Evolutionary conservation across 92 coral and sea anemone genomes (phyloP).

Genomic region (Phenganax subtilis): DNA sequence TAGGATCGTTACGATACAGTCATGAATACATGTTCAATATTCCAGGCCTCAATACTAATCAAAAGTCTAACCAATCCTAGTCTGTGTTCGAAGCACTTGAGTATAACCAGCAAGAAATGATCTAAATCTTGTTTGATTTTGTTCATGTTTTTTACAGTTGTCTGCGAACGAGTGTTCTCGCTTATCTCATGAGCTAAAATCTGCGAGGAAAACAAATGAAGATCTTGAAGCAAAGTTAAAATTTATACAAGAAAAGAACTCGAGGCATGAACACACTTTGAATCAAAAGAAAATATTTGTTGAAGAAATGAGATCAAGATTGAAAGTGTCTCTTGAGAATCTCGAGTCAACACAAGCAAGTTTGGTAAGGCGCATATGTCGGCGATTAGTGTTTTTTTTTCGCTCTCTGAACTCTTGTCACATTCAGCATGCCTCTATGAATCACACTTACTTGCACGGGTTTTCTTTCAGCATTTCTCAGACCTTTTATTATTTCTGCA

Average conservation of each 20-base stretch:
- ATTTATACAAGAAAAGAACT: slow-evolving; percentile 59
- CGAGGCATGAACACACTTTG: slow-evolving; percentile 66
- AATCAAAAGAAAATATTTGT: slow-evolving; percentile 77
- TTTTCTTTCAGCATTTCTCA: too few species aligned
- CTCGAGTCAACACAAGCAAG: slow-evolving; percentile 39
- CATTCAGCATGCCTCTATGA: too few species aligned
- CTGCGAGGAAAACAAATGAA: slow-evolving; percentile 66
- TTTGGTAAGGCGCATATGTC: slow-evolving; percentile 40
- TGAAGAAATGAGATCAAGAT: slow-evolving; percentile 74
- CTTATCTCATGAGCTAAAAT: slow-evolving; percentile 62
- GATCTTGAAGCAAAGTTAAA: slow-evolving; percentile 66
- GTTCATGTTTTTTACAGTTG: slow-evolving; percentile 29
- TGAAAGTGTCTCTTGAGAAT: slow-evolving; percentile 59
- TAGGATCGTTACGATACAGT: too few species aligned
- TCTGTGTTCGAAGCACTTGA: too few species aligned
- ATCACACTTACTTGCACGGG: too few species aligned
- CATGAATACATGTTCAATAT: too few species aligned
- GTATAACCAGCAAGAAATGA: background rate
- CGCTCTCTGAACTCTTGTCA: too few species aligned
- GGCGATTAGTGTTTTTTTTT: background rate
- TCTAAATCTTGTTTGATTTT: background rate
- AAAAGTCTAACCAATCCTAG: too few species aligned
- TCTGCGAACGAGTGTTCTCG: slow-evolving; percentile 76
- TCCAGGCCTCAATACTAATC: too few species aligned
- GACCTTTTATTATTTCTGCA: too few species aligned